Percentiles rank a stretch among this genome's conserved stretches.
Evolutionary conservation across 2,888 invertebrate species (phyloP).

Genomic region (Vannuccia rotundouncinata): DNA sequence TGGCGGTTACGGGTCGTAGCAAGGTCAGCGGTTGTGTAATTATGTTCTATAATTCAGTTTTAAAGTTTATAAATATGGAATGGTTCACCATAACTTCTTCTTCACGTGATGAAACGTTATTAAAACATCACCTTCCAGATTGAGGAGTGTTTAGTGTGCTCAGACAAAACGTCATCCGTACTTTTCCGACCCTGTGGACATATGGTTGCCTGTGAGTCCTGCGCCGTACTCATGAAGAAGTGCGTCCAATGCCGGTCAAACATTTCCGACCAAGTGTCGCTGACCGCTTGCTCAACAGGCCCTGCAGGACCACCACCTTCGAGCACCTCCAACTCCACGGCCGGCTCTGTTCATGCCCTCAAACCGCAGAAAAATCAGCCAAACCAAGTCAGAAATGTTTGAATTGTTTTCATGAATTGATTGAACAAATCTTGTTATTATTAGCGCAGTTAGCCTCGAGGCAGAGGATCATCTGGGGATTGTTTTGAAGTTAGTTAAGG

Average conservation of each 20-base stretch:
- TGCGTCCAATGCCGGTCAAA: conserved; percentile 87
- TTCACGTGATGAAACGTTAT: too few species aligned
- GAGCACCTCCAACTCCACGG: not conserved
- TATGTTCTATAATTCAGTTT: not conserved
- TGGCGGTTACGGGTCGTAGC: conserved; percentile 66
- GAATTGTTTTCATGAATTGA: too few species aligned
- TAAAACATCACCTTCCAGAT: not conserved
- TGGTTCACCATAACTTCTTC: too few species aligned
- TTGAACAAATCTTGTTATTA: too few species aligned
- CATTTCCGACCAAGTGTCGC: conserved; percentile 62
- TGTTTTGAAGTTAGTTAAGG: too few species aligned
- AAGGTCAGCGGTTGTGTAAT: conserved; percentile 53
- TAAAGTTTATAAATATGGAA: not conserved
- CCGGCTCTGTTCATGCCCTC: not conserved
- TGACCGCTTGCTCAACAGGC: conserved; percentile 54
- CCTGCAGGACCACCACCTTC: conserved; percentile 42
- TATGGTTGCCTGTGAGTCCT: conserved; percentile 75
- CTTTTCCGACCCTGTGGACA: conserved; percentile 90
- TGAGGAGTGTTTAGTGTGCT: conserved; percentile 86
- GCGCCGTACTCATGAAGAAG: conserved; percentile 77
- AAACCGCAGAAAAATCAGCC: conserved; percentile 45
- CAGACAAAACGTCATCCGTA: conserved; percentile 81
- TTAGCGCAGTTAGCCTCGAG: too few species aligned
- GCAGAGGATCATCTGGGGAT: too few species aligned
- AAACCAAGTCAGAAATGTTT: conserved; percentile 45